phyloP scores from a whole-genome alignment of 1,140 invertebrate genomes.

The Diprion similis region DNA sequence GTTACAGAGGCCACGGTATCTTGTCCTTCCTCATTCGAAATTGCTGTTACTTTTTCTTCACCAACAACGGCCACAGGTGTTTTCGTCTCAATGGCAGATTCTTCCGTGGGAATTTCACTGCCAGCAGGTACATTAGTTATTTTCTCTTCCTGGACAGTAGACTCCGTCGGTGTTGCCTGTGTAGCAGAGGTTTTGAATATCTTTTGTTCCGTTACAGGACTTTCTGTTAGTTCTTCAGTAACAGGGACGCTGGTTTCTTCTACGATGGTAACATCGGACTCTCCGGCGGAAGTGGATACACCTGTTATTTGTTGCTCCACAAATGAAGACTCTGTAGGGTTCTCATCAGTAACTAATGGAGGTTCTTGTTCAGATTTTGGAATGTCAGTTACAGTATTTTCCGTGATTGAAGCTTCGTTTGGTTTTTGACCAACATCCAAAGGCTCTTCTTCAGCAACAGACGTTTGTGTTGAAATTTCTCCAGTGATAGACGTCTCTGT shows the following conservation, averaged over 20 bases:
- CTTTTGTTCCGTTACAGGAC: slow-evolving; percentile 9
- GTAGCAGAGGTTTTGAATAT: not conserved
- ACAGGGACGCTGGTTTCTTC: slow-evolving; percentile 23
- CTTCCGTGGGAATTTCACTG: slow-evolving; percentile 21
- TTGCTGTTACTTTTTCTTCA: slow-evolving; percentile 21
- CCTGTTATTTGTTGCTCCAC: too few species aligned
- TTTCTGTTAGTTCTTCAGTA: slow-evolving; percentile 16
- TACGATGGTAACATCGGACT: not conserved
- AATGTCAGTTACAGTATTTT: not conserved
- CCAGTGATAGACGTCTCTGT: slow-evolving; percentile 20
- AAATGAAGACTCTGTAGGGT: too few species aligned
- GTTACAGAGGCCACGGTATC: not conserved
- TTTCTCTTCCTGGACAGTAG: slow-evolving; percentile 13
- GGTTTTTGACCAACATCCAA: slow-evolving; percentile 13
- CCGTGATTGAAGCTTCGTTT: not conserved
- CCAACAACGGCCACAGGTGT: slow-evolving; percentile 8
- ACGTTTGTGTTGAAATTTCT: slow-evolving; percentile 20
- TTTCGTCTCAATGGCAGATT: slow-evolving; percentile 20
- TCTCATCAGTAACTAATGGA: not conserved
- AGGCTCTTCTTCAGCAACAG: slow-evolving; percentile 12
- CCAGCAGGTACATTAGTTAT: slow-evolving; percentile 17
- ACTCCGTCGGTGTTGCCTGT: slow-evolving; percentile 24
- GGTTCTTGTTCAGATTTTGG: not conserved
- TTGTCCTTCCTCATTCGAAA: not conserved
- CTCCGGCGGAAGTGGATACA: not conserved